Evolutionary conservation across 2,113 vertebrate species (phyloP).

Genomic region (Drymodes brunneopygia): DNA sequence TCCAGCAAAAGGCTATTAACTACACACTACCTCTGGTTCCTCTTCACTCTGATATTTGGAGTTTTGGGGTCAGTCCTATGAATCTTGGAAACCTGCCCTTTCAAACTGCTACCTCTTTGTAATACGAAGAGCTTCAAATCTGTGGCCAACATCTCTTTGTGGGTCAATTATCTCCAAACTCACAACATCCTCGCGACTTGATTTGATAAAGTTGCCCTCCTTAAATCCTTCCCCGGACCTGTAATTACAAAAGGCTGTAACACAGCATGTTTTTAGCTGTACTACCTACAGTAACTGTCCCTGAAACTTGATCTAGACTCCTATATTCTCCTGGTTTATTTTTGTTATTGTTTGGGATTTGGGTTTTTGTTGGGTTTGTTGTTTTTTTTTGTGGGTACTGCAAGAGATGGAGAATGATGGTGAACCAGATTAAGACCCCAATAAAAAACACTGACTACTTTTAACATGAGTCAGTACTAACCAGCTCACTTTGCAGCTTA

Average conservation of each 20-base stretch:
- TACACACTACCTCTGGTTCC: neutral
- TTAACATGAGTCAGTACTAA: neutral
- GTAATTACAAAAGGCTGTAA: neutral
- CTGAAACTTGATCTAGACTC: neutral
- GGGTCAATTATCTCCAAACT: neutral
- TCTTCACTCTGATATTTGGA: neutral
- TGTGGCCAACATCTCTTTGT: neutral
- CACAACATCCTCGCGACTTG: rapidly evolving
- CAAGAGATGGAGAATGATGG: neutral
- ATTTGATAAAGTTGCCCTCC: neutral
- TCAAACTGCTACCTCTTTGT: neutral
- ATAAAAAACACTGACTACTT: neutral
- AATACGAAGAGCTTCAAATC: neutral
- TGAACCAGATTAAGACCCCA: neutral
- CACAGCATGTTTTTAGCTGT: neutral
- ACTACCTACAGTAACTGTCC: neutral
- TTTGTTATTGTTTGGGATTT: neutral
- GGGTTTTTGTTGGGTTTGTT: neutral
- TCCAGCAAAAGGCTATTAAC: neutral
- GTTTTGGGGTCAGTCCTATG: neutral
- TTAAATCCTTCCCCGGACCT: neutral
- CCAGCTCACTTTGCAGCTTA: neutral
- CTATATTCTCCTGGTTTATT: neutral
- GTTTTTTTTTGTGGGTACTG: neutral
- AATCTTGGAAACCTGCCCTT: neutral